Conservation (phyloP, 2,888 invertebrate genomes). For the Oxystoma pomonae region DNA sequence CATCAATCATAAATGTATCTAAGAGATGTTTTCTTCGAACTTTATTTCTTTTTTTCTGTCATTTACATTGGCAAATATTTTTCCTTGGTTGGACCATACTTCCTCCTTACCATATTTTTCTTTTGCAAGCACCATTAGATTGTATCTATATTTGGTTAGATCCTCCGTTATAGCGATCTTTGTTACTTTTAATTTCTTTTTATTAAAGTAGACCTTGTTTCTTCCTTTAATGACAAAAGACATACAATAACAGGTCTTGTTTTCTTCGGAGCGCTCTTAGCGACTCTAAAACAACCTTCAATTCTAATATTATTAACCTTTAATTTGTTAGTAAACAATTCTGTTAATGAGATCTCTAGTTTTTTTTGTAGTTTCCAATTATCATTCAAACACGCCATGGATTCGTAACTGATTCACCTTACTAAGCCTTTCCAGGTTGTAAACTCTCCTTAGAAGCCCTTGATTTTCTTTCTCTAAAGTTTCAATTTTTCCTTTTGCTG, state of each 20-base stretch:
- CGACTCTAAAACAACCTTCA: no score
- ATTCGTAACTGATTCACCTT: no score
- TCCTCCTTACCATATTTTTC: neutral
- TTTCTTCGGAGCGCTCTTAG: neutral
- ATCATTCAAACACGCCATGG: neutral
- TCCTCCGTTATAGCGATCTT: neutral
- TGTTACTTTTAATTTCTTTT: neutral
- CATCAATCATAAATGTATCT: no score
- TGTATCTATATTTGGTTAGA: constrained; percentile 1
- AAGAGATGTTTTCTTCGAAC: no score
- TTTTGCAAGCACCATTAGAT: neutral
- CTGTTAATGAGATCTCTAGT: neutral
- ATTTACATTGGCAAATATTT: no score
- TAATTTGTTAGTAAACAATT: neutral
- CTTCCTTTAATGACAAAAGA: neutral
- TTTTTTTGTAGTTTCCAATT: neutral
- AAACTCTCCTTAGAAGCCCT: no score
- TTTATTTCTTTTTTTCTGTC: no score
- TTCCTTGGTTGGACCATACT: neutral
- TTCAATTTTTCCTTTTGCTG: no score
- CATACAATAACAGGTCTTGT: neutral
- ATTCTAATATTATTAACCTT: no score
- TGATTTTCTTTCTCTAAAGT: no score
- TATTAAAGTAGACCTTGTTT: constrained; percentile 1
- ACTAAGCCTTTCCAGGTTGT: no score